Evolutionary conservation across 1,140 invertebrate species (phyloP).

Genomic region (Brachionus paranguensis): DNA sequence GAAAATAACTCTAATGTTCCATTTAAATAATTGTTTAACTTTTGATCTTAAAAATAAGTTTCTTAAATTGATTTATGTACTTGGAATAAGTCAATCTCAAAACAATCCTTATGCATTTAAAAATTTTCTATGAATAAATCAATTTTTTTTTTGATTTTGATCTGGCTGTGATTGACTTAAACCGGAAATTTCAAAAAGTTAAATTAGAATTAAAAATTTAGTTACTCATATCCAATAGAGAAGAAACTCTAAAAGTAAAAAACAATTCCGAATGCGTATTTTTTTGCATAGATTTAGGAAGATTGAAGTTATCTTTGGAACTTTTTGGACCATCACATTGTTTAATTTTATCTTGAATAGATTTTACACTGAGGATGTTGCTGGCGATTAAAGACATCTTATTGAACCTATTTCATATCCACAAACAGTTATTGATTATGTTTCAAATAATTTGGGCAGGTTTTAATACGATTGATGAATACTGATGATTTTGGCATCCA

Average conservation of each 20-base stretch:
- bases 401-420: not conserved
- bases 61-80: not conserved
- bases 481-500: not conserved
- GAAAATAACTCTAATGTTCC: not conserved
- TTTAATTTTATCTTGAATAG: constrained; percentile 21
- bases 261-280: not conserved
- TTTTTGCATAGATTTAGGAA: not conserved
- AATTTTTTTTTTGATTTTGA: not conserved
- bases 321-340: not conserved
- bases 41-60: not conserved
- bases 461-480: not conserved
- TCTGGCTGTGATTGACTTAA: not conserved
- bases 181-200: not conserved
- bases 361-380: constrained; percentile 7
- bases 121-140: not conserved
- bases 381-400: constrained; percentile 7
- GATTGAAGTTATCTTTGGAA: not conserved
- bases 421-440: not conserved
- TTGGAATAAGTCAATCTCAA: not conserved
- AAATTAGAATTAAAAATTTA: not conserved
- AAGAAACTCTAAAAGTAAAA: not conserved
- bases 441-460: not conserved
- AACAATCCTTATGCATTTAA: not conserved
- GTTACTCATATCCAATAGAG: not conserved
- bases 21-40: not conserved